A percentile compares a stretch with the other conserved stretches of the same genome.
Evolutionary conservation across 2,113 vertebrate species (phyloP).

Genomic region (Callionymus lyra): DNA sequence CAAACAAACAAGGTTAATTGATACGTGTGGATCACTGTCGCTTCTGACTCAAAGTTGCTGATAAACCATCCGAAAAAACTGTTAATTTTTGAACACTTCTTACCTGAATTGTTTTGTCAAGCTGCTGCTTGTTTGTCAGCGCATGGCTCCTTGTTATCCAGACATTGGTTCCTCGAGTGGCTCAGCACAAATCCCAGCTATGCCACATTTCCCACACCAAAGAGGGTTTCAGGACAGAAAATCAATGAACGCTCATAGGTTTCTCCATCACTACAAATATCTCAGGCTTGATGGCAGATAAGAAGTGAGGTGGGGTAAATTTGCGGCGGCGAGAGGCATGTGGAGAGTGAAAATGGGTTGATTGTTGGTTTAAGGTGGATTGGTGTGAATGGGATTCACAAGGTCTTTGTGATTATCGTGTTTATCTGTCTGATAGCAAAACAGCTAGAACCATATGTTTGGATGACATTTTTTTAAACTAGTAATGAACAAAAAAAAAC

Average conservation of each 20-base stretch:
- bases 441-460: too few species aligned
- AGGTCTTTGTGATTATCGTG: too few species aligned
- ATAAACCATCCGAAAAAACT: too few species aligned
- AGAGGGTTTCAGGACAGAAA: constrained; percentile 42
- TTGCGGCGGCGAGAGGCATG: constrained; percentile 4
- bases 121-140: constrained; percentile 12
- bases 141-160: constrained; percentile 4
- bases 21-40: too few species aligned
- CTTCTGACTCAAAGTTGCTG: too few species aligned
- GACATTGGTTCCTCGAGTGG: constrained; percentile 22
- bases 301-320: constrained; percentile 9
- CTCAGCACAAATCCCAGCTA: constrained; percentile 57
- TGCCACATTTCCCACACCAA: constrained; percentile 35
- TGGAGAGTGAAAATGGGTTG: background rate
- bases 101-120: background rate
- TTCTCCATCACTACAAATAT: constrained; percentile 56
- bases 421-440: too few species aligned
- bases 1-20: too few species aligned
- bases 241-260: constrained; percentile 59
- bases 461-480: too few species aligned
- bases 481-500: too few species aligned
- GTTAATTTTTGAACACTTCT: too few species aligned
- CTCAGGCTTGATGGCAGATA: constrained; percentile 36
- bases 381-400: too few species aligned
- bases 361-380: too few species aligned